These are phyloP conservation scores for Prinia subflava DNA, from an alignment of 2,113 vertebrate genomes.

Conservation along the genomic window DNA sequence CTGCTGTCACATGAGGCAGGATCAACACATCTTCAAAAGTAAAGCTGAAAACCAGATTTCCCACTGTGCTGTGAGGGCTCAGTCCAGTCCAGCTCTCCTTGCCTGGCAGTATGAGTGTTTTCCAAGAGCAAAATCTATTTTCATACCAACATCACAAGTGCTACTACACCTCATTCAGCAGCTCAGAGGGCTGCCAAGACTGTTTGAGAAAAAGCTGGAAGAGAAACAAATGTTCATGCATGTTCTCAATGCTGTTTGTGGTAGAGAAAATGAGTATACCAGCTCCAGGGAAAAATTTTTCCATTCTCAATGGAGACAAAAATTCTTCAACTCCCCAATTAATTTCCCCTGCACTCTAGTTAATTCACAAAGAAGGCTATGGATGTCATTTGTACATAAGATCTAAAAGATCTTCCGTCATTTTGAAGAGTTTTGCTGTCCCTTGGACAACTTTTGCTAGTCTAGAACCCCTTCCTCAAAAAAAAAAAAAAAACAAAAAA, in stretches of 20 bases:
- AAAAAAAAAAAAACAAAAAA: too few species aligned
- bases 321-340: background rate
- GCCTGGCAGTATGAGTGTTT: background rate
- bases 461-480: background rate
- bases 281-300: background rate
- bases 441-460: background rate
- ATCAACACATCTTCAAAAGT: background rate
- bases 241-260: fast-evolving
- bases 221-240: background rate
- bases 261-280: background rate
- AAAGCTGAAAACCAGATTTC: background rate
- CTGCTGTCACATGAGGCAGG: background rate
- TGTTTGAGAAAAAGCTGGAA: background rate
- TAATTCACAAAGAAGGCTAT: fast-evolving
- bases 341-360: background rate
- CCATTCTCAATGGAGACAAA: background rate
- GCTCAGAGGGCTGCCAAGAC: background rate
- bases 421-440: background rate
- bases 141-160: background rate
- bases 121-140: background rate
- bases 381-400: background rate
- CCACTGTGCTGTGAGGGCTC: background rate
- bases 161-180: background rate
- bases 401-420: background rate
- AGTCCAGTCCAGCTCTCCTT: background rate